Evolutionary conservation across 2,797 vertebrate species (phyloP).

Genomic region (Myotis pilosus): DNA sequence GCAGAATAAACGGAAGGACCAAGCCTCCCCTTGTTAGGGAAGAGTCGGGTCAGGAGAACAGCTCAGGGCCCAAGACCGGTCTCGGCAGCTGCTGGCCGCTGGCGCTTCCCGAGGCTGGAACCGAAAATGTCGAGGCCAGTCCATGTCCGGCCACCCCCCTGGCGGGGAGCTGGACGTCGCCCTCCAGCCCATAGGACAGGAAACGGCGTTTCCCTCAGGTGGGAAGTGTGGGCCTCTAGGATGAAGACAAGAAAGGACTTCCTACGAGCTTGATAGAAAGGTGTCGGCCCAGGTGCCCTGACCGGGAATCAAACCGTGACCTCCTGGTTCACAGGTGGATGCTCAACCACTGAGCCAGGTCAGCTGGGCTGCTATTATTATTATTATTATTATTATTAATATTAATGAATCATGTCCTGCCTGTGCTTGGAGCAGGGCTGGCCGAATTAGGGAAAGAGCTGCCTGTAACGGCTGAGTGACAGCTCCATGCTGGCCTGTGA

Average conservation of each 20-base stretch:
- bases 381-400: neutral
- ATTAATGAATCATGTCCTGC: conserved; percentile 45
- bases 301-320: no score
- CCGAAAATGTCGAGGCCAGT: conserved; percentile 87
- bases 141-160: conserved; percentile 95
- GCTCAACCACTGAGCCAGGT: no score
- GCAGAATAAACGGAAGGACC: neutral
- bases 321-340: no score
- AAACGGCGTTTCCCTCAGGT: conserved; percentile 97
- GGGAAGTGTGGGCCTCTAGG: conserved; percentile 94
- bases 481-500: neutral
- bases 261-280: conserved; percentile 94
- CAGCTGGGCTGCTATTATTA: no score
- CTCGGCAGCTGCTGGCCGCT: conserved; percentile 30
- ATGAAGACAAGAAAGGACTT: conserved; percentile 93
- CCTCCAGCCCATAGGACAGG: conserved; percentile 95
- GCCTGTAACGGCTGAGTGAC: neutral
- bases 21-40: neutral
- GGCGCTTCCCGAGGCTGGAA: conserved; percentile 77
- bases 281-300: conserved; percentile 88
- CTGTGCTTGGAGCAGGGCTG: conserved; percentile 58
- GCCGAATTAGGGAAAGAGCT: neutral
- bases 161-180: conserved; percentile 97
- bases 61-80: neutral
- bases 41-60: neutral